Evolutionary conservation across 2,797 vertebrate genomes (phyloP).

Genomic region (Fistularia tabacaria): DNA sequence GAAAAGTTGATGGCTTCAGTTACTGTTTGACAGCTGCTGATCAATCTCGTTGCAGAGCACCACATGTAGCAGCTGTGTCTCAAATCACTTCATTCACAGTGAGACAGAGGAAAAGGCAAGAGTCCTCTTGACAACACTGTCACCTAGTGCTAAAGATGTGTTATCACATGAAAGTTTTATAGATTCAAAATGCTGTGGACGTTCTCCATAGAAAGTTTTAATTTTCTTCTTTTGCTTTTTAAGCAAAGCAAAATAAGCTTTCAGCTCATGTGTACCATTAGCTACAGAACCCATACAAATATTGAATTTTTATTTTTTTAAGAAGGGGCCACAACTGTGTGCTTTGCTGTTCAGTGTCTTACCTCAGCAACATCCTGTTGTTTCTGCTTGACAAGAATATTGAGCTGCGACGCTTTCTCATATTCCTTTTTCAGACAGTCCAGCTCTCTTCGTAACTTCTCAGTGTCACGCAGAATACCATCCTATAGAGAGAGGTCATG

Average conservation of each 20-base stretch:
- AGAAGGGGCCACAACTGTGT: no score
- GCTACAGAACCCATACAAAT: no score
- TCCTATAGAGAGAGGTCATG: slow-evolving; percentile 59
- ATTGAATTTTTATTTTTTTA: no score
- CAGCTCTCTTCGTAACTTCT: slow-evolving; percentile 61
- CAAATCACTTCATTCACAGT: slow-evolving; percentile 20
- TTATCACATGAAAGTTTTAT: slow-evolving; percentile 26
- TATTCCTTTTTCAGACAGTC: slow-evolving; percentile 49
- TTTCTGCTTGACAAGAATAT: slow-evolving; percentile 52
- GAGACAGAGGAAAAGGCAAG: background rate
- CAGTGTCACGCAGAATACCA: slow-evolving; percentile 54
- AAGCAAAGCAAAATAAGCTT: no score
- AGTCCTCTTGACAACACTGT: slow-evolving; percentile 53
- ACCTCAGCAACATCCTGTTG: slow-evolving; percentile 66
- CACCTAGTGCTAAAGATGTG: slow-evolving; percentile 59
- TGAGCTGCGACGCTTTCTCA: slow-evolving; percentile 56
- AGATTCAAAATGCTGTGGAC: no score
- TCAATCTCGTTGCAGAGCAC: slow-evolving; percentile 39
- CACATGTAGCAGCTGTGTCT: slow-evolving; percentile 44
- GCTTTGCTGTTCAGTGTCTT: slow-evolving; percentile 17
- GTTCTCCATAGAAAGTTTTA: no score
- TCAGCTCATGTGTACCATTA: no score
- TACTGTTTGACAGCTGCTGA: slow-evolving; percentile 58
- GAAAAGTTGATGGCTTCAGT: slow-evolving; percentile 48
- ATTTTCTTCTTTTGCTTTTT: no score